These are phyloP conservation scores for Platycercus adscitus DNA, from an alignment of 2,113 vertebrate species.

Conservation along the genomic window DNA sequence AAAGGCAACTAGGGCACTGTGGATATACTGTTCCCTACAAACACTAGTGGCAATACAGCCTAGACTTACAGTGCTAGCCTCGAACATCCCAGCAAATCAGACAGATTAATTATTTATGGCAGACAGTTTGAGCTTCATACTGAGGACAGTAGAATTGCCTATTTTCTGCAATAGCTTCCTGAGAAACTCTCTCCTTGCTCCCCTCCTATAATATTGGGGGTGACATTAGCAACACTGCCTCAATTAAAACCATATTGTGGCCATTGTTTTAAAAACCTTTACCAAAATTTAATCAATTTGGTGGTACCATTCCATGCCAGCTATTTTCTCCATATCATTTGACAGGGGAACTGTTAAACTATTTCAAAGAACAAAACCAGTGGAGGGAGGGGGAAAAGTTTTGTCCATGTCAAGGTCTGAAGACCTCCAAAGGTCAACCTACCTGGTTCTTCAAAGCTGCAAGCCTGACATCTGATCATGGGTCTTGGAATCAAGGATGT, in stretches of 20 bases:
- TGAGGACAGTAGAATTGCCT: neutral
- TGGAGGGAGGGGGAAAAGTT: neutral
- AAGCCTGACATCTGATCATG: neutral
- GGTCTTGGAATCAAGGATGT: neutral
- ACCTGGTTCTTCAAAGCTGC: rapidly evolving
- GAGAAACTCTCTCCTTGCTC: neutral
- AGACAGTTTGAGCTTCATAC: neutral
- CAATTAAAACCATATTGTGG: neutral
- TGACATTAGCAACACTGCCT: neutral
- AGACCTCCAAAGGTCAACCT: neutral
- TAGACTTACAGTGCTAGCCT: neutral
- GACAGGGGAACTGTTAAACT: neutral
- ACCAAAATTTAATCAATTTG: neutral
- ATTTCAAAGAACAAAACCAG: neutral
- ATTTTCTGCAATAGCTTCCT: neutral
- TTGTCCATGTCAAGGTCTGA: neutral
- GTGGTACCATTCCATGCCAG: neutral
- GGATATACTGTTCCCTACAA: neutral
- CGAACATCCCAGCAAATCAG: neutral
- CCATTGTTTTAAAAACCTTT: neutral
- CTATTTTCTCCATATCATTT: neutral
- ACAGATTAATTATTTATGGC: neutral
- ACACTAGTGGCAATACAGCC: neutral
- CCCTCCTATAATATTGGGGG: neutral
- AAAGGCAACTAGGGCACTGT: neutral